Percentiles rank a stretch among this genome's conserved stretches.
phyloP scores from a whole-genome alignment of 2,888 invertebrate genomes.

The Aphodius sticticus region DNA sequence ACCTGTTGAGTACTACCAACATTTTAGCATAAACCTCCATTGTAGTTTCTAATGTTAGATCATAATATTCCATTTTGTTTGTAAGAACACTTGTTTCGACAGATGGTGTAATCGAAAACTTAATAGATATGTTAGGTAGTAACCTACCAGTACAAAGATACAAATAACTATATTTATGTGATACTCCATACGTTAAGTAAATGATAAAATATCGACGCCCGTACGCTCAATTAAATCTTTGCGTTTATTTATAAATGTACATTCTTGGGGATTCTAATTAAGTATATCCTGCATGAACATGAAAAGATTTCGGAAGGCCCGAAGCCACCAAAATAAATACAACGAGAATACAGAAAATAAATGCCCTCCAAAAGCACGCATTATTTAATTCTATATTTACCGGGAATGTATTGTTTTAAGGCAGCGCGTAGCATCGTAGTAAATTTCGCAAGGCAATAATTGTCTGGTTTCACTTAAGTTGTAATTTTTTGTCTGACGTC shows the following conservation, averaged over 20 bases:
- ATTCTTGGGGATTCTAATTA: not conserved
- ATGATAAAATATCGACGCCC: not conserved
- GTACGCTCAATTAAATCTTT: not conserved
- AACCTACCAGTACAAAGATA: no score
- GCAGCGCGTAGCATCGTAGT: not conserved
- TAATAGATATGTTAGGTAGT: no score
- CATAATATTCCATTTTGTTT: no score
- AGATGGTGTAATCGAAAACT: no score
- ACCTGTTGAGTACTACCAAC: not conserved
- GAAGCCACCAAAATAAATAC: not conserved
- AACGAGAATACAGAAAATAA: not conserved
- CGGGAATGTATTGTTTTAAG: not conserved
- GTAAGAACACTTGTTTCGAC: no score
- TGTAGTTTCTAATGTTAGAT: no score
- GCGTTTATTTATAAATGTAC: not conserved
- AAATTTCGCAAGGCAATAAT: not conserved
- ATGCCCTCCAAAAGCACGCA: not conserved
- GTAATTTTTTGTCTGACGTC: not conserved
- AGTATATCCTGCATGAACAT: slow-evolving; percentile 4
- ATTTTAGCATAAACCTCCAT: not conserved
- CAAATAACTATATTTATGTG: no score
- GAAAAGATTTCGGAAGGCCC: not conserved
- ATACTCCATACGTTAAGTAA: not conserved
- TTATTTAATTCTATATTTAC: not conserved
- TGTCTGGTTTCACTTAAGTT: not conserved